Evolutionary conservation across 2,888 invertebrate genomes (phyloP).

Genomic region (Lasioglossum figueresi): DNA sequence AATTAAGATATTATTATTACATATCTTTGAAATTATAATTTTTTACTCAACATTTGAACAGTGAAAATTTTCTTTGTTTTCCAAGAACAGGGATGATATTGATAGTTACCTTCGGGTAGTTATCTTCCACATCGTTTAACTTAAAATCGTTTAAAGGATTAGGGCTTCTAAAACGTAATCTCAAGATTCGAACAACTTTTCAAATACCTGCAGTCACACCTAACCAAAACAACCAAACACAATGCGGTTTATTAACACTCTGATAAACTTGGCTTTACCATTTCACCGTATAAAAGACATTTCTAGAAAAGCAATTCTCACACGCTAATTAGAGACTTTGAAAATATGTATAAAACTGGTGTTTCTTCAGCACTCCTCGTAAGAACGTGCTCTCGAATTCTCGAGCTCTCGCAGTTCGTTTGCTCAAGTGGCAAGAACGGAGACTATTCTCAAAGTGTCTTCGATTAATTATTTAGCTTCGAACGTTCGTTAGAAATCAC

Average conservation of each 20-base stretch:
- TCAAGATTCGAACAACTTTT: neutral
- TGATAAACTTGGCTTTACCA: neutral
- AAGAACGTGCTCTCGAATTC: slow-evolving; percentile 4
- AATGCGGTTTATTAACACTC: slow-evolving; percentile 8
- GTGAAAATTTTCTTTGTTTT: neutral
- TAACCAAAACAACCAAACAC: neutral
- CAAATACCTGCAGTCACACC: neutral
- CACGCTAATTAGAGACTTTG: slow-evolving; percentile 36
- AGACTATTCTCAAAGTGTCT: neutral
- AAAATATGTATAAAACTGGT: slow-evolving; percentile 16
- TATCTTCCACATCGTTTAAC: neutral
- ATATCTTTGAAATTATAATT: neutral
- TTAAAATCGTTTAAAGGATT: neutral
- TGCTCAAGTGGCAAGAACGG: slow-evolving; percentile 17
- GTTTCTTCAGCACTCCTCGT: neutral
- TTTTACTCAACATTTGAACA: neutral
- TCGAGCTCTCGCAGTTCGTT: neutral
- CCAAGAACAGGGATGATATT: neutral
- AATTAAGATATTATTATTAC: neutral
- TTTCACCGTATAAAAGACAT: neutral
- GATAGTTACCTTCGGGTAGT: neutral
- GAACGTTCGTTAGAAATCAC: slow-evolving; percentile 3
- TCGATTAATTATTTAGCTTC: neutral
- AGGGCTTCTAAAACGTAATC: neutral
- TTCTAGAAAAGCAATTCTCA: slow-evolving; percentile 9